A percentile compares a stretch with the other conserved stretches of the same genome.
phyloP scores from a whole-genome alignment of 2,113 vertebrate species.

The Asarcornis scutulata region DNA sequence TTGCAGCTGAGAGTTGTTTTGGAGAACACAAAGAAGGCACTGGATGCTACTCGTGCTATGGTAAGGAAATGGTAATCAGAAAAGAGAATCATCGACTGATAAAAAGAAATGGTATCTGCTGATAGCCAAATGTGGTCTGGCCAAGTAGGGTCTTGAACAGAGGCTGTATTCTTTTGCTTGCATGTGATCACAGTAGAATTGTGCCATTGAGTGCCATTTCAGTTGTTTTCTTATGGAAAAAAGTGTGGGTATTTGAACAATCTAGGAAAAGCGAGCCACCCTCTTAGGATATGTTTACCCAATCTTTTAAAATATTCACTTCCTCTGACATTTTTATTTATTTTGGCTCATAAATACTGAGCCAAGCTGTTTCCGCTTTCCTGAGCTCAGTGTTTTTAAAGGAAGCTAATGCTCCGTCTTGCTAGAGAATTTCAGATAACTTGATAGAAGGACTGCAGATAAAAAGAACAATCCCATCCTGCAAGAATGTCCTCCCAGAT shows the following conservation, averaged over 20 bases:
- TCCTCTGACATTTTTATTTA: constrained; percentile 49
- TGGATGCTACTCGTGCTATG: background rate
- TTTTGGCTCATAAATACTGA: constrained; percentile 27
- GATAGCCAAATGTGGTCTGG: background rate
- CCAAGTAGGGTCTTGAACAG: background rate
- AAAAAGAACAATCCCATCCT: background rate
- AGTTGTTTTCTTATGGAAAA: background rate
- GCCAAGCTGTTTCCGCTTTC: constrained; percentile 28
- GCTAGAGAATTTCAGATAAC: background rate
- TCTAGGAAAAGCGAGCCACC: background rate
- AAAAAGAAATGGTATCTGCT: background rate
- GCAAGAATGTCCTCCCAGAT: background rate
- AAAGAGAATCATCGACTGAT: background rate
- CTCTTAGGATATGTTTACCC: background rate
- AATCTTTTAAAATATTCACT: background rate
- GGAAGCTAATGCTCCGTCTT: background rate
- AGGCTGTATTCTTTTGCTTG: background rate
- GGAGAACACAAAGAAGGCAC: background rate
- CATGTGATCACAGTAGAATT: background rate
- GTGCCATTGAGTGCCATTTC: background rate
- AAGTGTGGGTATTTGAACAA: background rate
- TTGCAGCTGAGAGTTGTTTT: background rate
- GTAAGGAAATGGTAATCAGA: background rate
- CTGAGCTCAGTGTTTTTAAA: constrained; percentile 8
- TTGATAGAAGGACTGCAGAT: background rate